Evolutionary conservation across 2,797 vertebrate genomes (phyloP), one percentile per base, ranked within the genome.

Genomic region (Gallinago nigripennis): DNA sequence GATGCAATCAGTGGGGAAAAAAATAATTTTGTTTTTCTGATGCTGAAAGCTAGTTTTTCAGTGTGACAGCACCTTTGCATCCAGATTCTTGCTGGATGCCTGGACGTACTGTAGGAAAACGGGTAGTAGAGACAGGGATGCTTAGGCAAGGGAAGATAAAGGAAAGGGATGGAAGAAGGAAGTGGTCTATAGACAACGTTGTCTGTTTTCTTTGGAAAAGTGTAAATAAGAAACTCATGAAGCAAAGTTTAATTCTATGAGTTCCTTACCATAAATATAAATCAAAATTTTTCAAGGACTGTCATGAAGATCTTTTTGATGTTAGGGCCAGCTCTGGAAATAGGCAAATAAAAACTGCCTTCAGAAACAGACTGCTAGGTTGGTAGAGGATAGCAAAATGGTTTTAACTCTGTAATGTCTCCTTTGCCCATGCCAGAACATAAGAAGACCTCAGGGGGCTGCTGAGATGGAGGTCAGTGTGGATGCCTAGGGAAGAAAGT

Each of bases 111-210:
- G 28, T 61, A 30, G 48, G 11, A 63, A 58, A 28, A 45, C 10
- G 13, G 18, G 16, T 48, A 35, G 11, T 37, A 2, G 8, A 50
- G 15, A 23, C 20, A 39, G 57, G 17, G 19, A 65, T 2, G 6
- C 24, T 43, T 64, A 27, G 30, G 11, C 11, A 50, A 66, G 17
- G 18, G 43, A 63, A 68, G 45, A 3, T 4, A 9, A 13, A 35
- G 51, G 20, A 6, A 33, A 30, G 8, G 37, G 11, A 8, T 48
- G 24, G 4, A 63, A 54, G 16, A 41, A 64, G 6, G 25, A 12
- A 56, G 16, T n/a, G 14, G 8, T 23, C 24, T 28, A 5, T 24
- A 75, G 46, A 14, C 11, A 43, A 2, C 0, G 0, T 20, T 37
- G 6, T n/a, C 30, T 71, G 20, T 30, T 64, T 71, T 4, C 3